A percentile compares a stretch with the other conserved stretches of the same genome.
These are phyloP conservation scores for Notodromas monacha DNA, from an alignment of 2,888 invertebrate genomes.

Conservation along the genomic window DNA sequence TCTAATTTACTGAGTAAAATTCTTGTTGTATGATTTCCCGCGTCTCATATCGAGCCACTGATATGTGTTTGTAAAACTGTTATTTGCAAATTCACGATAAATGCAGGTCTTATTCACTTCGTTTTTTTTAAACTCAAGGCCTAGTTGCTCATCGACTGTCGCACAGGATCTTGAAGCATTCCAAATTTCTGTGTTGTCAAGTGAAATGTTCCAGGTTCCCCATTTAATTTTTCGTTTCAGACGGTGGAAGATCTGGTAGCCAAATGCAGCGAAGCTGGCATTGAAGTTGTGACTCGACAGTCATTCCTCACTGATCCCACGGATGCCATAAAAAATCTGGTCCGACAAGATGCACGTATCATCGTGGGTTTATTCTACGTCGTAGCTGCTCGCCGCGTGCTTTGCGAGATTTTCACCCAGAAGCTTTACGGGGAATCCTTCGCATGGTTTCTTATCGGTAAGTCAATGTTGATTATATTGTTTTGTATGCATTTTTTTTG, in stretches of 20 bases:
- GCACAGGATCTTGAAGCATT: background rate
- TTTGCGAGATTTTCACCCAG: conserved; percentile 84
- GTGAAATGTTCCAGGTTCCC: background rate
- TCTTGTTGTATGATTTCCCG: too few species aligned
- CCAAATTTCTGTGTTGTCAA: background rate
- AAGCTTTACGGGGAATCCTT: conserved; percentile 72
- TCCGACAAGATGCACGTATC: conserved; percentile 74
- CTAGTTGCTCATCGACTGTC: too few species aligned
- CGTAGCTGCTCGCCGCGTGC: conserved; percentile 70
- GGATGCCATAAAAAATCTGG: conserved; percentile 71
- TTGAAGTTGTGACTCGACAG: conserved; percentile 82
- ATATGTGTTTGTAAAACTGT: too few species aligned
- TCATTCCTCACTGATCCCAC: conserved; percentile 86
- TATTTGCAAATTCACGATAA: too few species aligned
- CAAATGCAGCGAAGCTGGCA: conserved; percentile 58
- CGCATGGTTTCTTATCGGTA: conserved; percentile 97
- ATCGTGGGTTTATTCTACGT: conserved; percentile 96
- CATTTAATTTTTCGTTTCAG: conserved; percentile 17
- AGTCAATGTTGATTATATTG: too few species aligned
- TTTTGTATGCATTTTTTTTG: too few species aligned
- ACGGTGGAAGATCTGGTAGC: conserved; percentile 90
- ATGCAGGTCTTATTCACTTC: too few species aligned
- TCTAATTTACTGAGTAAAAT: too few species aligned
- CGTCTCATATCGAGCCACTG: too few species aligned
- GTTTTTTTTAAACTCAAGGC: too few species aligned